Evolutionary conservation across 2,888 invertebrate genomes (phyloP).

Genomic region (Danaus chrysippus): DNA sequence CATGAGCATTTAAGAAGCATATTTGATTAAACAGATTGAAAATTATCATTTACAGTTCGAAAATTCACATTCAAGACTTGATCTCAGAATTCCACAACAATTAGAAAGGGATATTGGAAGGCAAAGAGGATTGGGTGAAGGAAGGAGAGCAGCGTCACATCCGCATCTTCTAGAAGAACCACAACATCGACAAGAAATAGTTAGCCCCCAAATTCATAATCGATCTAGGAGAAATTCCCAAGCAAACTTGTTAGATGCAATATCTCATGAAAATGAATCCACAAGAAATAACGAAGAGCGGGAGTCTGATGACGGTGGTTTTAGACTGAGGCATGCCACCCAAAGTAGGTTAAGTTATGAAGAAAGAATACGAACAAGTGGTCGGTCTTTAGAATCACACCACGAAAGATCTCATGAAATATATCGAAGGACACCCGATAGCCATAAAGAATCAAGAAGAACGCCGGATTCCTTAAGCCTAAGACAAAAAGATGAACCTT

Average conservation of each 20-base stretch:
- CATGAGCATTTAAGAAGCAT: not conserved
- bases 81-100: slow-evolving; percentile 81
- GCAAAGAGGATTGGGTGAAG: slow-evolving; percentile 77
- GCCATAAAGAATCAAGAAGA: slow-evolving; percentile 46
- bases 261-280: slow-evolving; percentile 49
- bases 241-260: slow-evolving; percentile 78
- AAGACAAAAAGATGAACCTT: slow-evolving; percentile 58
- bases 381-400: slow-evolving; percentile 62
- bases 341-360: slow-evolving; percentile 66
- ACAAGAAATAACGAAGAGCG: slow-evolving; percentile 65
- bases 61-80: slow-evolving; percentile 66
- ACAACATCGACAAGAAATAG: slow-evolving; percentile 58
- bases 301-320: slow-evolving; percentile 82
- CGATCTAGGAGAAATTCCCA: slow-evolving; percentile 78
- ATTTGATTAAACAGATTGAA: slow-evolving; percentile 20
- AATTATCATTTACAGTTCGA: slow-evolving; percentile 58
- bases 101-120: slow-evolving; percentile 79
- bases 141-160: slow-evolving; percentile 81
- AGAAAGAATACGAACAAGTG: slow-evolving; percentile 69
- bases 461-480: slow-evolving; percentile 61
- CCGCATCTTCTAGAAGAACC: slow-evolving; percentile 81
- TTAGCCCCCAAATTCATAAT: slow-evolving; percentile 60
- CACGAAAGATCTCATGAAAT: slow-evolving; percentile 50
- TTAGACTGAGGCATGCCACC: slow-evolving; percentile 66
- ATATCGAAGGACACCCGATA: slow-evolving; percentile 67